Evolutionary conservation across 2,113 vertebrate genomes (phyloP), one percentile per base, ranked within the genome.

Genomic region (Desmodus rotundus): DNA sequence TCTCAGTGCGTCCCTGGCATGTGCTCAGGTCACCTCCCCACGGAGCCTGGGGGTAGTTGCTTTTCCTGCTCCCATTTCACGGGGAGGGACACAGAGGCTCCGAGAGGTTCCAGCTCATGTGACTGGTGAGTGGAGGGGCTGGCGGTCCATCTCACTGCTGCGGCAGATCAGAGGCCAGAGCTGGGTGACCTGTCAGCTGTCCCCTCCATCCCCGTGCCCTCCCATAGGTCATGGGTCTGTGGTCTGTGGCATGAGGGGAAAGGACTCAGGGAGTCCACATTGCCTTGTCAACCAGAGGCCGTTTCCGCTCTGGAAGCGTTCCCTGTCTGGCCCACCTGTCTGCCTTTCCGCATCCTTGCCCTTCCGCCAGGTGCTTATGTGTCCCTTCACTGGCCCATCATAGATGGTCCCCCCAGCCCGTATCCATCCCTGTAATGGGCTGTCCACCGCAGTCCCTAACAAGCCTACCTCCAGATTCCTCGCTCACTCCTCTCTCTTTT

Each of bases 1-100:
- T n/a, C 65, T 12, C 5, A n/a, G 4, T 36, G 58, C 10, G n/a
- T 5, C 2, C 2, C 0, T 0, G 20, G 45, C 24, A 8, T 19
- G 0, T 10, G 41, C 54, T 72, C 74, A 3, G 14, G 1, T 15
- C 4, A 4, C 36, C 20, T 19, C 16, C 43, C 58, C 14, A 3
- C 2, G 9, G 10, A 17, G 38, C 87, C 74, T 43, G 41, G 33
- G 67, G 28, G 2, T 2, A 19, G 33, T 10, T 2, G 33, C 47
- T 31, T 56, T 43, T 47, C 3, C 45, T 13, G 17, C 10, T 85
- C 65, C 33, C 0, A 0, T 33, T 61, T 92, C 52, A 61, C 77
- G 28, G 84, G 15, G 0, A 19, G 22, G 24, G 15, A 77, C 36
- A 36, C 38, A 0, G 33, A 47, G 58, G 50, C 41, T 63, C 31